Base-by-base conservation (phyloP, 1,140 invertebrate genomes). In the Drosophila jambulina region DNA sequence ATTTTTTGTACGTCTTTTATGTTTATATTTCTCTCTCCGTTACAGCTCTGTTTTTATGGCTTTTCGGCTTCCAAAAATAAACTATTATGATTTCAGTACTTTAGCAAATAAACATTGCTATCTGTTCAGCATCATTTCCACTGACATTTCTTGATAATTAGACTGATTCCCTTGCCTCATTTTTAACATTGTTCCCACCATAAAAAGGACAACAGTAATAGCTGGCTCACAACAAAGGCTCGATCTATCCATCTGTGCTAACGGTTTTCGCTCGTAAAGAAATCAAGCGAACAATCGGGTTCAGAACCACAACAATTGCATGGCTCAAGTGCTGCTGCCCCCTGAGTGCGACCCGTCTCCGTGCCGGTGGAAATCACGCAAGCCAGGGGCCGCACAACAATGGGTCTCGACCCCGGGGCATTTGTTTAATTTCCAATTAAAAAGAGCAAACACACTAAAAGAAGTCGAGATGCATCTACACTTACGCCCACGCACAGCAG, bases 401-500 rank as follows among this genome's bases (percentile, higher is more conserved):
- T 81, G 51, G 45, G 74, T 21, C 67, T 69, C 63, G 59, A 49
- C 54, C 49, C 54, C 36, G 69, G 64, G 78, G 64, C 75, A 90
- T 88, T 88, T 90, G 85, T 90, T 90, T 90, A 90, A 82, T 90
- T 90, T 90, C 85, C 85, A 90, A 90, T 90, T 90, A 90, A 90
- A 90, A 90, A 79, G 86, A 90, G 85, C 85, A 90, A 88, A 84
- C 75, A 84, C 78, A 87, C 53, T 60, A 59, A 71, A 54, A 59
- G 65, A 45, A 25, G 63, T 57, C 56, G 54, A 76, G 53, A 59
- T 54, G 63, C 65, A 62, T 43, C 57, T 71, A 80, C 67, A 86
- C 79, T 74, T 75, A 83, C 84, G 72, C 77, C 83, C 79, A 80
- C 80, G 84, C 83, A 87, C 84, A 87, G 84, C 84, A 90, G 84